Evolutionary conservation across 2,888 invertebrate genomes (phyloP), one percentile per base, ranked within the genome.

Genomic region (Napeogenes inachia): DNA sequence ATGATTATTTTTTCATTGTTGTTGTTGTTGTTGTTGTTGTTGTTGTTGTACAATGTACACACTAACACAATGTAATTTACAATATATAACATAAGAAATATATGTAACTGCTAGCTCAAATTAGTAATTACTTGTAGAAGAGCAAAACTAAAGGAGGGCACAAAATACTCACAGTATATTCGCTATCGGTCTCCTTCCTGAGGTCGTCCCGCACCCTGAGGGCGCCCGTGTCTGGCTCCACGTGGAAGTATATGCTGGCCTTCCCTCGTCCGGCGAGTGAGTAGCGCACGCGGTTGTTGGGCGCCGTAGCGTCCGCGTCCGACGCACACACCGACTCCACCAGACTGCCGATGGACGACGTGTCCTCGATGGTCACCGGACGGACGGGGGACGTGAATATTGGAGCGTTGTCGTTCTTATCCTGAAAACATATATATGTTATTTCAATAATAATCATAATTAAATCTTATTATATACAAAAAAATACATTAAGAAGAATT

Each of bases 351-450:
- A 97, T 95, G 0, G 95, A 92, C 0, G 95, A 94, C 45, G 96
- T 94, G 75, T 97, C 97, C 73, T 96, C 96, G 12, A 97, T 88
- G 0, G 96, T 95, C 2, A 97, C 93, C 0, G 97, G 96, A 59
- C 95, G 94, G 0, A 96, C 94, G 0, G 96, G 93, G 0, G 95
- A 93, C 0, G 95, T 95, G 81, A 97, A 97, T 58, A 96, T 94
- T 5, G 97, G 97, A 0, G 96, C 94, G 71, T 96, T 95, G 83
- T 98, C 97, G 81, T 97, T 97, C 69, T 95, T 93, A 80, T 97
- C 97, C 93, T 96, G 85, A 75, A 85, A 71, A 54, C 4, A 21
- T 50, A 50, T 50, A n/a, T 30, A 2, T 2, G 5, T 30, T 30
- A 21, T 30, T 8, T 8, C 2, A 13, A 30, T 6, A 30, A 50